Percentiles rank a stretch among this genome's conserved stretches.
These are phyloP conservation scores for Poecilia picta DNA, from an alignment of 2,797 vertebrate genomes.

Conservation along the genomic window DNA sequence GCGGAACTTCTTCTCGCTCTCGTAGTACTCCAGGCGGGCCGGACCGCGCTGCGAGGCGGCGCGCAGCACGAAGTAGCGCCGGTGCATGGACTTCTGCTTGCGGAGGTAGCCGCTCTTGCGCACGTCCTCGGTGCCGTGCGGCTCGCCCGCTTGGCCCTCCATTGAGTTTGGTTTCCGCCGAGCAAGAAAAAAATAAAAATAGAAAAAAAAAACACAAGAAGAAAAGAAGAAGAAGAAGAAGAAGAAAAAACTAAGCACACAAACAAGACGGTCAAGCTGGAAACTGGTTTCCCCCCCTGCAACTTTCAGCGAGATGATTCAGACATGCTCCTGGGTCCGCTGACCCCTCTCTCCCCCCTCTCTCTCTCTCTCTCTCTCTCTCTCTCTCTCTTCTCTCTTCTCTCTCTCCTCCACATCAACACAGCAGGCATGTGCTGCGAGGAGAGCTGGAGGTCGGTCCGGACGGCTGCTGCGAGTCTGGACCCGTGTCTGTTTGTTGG, in stretches of 20 bases:
- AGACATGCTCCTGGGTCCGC: constrained; percentile 57
- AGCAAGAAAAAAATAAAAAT: no score
- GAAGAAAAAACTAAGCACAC: not conserved
- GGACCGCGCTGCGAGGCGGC: constrained; percentile 81
- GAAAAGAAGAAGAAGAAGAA: not conserved
- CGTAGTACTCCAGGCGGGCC: constrained; percentile 85
- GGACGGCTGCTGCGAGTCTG: constrained; percentile 17
- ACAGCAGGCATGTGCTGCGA: constrained; percentile 67
- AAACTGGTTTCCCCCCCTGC: constrained; percentile 4
- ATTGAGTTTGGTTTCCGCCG: constrained; percentile 66
- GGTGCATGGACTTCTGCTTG: constrained; percentile 89
- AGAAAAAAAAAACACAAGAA: no score
- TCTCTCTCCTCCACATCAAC: constrained; percentile 57
- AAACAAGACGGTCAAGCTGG: not conserved
- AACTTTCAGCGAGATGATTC: constrained; percentile 48
- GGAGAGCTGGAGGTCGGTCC: constrained; percentile 22
- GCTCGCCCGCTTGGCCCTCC: constrained; percentile 81
- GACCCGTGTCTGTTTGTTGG: not conserved
- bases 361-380: no score
- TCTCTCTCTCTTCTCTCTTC: no score
- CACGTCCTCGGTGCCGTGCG: constrained; percentile 83
- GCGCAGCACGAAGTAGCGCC: constrained; percentile 87
- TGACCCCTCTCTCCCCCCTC: no score
- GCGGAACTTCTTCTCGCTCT: constrained; percentile 89
- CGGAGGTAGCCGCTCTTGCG: constrained; percentile 87